Evolutionary conservation across 2,888 invertebrate genomes (phyloP).

Genomic region (Pemphredon lugubris): DNA sequence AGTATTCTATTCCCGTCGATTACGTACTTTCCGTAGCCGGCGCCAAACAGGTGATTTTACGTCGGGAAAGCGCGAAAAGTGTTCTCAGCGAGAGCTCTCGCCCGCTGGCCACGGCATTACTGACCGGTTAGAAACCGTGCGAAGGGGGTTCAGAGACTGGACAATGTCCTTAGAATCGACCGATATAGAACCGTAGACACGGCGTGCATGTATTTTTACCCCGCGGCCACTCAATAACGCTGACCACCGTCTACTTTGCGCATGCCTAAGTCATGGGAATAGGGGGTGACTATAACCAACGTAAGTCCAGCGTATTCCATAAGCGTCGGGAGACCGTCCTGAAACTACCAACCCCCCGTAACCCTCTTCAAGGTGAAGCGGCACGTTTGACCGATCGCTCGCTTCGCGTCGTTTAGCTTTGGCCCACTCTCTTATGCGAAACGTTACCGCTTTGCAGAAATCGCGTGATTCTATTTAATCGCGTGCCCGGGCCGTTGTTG

Average conservation of each 20-base stretch:
- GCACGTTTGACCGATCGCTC: conserved; percentile 26
- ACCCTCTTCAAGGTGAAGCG: conserved; percentile 67
- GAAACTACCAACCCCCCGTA: conserved; percentile 33
- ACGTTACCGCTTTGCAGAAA: not conserved
- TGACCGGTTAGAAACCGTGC: conserved; percentile 52
- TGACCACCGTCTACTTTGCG: conserved; percentile 76
- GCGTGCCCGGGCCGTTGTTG: too few species aligned
- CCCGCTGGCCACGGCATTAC: conserved; percentile 64
- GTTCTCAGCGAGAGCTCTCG: conserved; percentile 25
- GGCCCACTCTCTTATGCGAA: not conserved
- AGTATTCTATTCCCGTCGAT: too few species aligned
- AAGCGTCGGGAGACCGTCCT: conserved; percentile 3
- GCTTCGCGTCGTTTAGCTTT: not conserved
- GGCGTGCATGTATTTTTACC: conserved; percentile 69
- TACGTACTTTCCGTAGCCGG: too few species aligned
- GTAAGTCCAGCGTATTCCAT: conserved; percentile 10
- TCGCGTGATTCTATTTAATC: not conserved
- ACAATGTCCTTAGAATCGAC: conserved; percentile 74
- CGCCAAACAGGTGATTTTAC: too few species aligned
- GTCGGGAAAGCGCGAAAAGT: not conserved
- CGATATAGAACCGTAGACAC: conserved; percentile 66
- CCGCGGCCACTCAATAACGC: conserved; percentile 78
- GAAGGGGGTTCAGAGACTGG: conserved; percentile 69
- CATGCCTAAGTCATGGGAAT: conserved; percentile 70
- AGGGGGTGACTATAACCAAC: conserved; percentile 57